Conservation (phyloP, 2,113 vertebrate species). For the Hydrolagus affinis region DNA sequence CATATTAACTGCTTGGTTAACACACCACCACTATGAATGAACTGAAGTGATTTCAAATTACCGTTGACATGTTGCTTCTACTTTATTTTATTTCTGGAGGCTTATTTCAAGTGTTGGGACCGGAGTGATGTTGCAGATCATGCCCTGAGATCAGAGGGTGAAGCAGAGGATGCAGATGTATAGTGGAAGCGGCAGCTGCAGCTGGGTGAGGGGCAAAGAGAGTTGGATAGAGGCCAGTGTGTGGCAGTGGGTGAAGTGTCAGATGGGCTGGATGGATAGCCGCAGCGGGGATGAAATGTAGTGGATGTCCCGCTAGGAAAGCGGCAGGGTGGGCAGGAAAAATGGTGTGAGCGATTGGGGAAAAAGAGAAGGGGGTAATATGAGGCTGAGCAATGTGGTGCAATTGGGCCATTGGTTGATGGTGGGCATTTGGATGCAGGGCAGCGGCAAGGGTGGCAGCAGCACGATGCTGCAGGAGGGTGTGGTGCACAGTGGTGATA, state of each 20-base stretch:
- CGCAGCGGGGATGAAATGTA: constrained; percentile 52
- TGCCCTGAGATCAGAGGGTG: constrained; percentile 64
- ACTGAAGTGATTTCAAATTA: background rate
- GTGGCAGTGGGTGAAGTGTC: constrained; percentile 56
- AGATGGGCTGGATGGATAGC: constrained; percentile 60
- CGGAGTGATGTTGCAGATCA: constrained; percentile 57
- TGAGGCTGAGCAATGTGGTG: constrained; percentile 67
- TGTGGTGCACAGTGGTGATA: constrained; percentile 67
- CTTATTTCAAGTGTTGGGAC: constrained; percentile 43
- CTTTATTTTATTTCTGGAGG: background rate
- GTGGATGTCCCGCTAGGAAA: constrained; percentile 50
- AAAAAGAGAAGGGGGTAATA: constrained; percentile 59
- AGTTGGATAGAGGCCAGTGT: constrained; percentile 55
- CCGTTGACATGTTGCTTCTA: background rate
- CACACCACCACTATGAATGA: background rate
- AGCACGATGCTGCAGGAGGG: constrained; percentile 69
- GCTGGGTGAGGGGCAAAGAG: constrained; percentile 57
- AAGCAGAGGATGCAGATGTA: constrained; percentile 60
- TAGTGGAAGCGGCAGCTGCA: constrained; percentile 45
- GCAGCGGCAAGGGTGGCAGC: constrained; percentile 54
- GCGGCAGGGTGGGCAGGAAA: constrained; percentile 57
- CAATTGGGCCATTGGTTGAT: constrained; percentile 60
- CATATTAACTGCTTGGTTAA: no score
- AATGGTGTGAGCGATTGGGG: constrained; percentile 50
- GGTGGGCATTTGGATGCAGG: constrained; percentile 46